These are phyloP conservation scores for Ophraella communa DNA, from an alignment of 2,888 invertebrate genomes.

Conservation along the genomic window DNA sequence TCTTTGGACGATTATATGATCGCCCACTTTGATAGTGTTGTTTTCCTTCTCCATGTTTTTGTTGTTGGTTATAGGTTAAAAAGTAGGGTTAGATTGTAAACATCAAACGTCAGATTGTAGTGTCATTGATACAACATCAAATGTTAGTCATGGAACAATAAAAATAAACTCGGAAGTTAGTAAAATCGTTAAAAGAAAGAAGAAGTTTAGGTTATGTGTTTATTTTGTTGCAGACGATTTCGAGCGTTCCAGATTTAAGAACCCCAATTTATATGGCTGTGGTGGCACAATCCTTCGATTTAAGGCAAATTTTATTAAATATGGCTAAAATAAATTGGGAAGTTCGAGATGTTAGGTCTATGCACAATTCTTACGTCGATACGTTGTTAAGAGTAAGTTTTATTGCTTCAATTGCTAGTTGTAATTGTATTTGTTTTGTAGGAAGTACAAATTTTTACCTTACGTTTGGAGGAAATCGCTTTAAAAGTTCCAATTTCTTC, in stretches of 20 bases:
- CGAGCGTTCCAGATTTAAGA: slow-evolving; percentile 75
- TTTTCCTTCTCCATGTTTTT: slow-evolving; percentile 34
- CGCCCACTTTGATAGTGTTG: slow-evolving; percentile 67
- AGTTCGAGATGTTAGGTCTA: slow-evolving; percentile 92
- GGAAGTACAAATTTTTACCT: slow-evolving; percentile 79
- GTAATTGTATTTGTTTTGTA: slow-evolving; percentile 51
- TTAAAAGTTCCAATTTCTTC: slow-evolving; percentile 73
- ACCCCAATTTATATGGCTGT: slow-evolving; percentile 89
- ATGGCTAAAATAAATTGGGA: slow-evolving; percentile 96
- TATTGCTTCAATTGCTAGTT: not conserved
- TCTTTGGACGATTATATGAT: slow-evolving; percentile 78
- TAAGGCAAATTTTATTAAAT: slow-evolving; percentile 75
- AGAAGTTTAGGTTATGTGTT: too few species aligned
- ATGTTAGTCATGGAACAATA: not conserved
- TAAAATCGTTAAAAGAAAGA: too few species aligned
- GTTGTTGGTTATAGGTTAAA: not conserved
- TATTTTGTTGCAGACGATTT: slow-evolving; percentile 64
- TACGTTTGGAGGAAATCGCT: slow-evolving; percentile 77
- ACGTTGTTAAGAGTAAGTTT: slow-evolving; percentile 68
- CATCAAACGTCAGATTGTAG: not conserved
- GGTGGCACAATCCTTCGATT: slow-evolving; percentile 79
- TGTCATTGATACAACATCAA: not conserved
- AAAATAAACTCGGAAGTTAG: too few species aligned
- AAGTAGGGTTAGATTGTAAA: slow-evolving; percentile 16
- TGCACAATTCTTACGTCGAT: slow-evolving; percentile 90